phyloP scores from a whole-genome alignment of 92 coral and sea anemone genomes.

The Muricea muricata region DNA sequence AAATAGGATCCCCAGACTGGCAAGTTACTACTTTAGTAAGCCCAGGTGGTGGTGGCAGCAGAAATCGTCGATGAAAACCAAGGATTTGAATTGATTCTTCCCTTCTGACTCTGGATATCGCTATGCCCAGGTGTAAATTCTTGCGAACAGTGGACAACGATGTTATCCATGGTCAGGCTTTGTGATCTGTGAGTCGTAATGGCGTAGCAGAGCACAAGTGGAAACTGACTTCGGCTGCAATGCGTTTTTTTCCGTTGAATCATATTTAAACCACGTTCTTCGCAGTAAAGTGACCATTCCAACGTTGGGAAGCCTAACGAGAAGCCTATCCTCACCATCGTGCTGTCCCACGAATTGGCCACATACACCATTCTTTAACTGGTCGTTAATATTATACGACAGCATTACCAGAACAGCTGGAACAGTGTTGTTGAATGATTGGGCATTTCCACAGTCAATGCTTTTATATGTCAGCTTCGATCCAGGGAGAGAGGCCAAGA shows the following conservation, averaged over 20 bases:
- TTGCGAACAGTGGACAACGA: constrained; percentile 43
- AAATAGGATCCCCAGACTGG: constrained; percentile 17
- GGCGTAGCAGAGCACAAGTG: constrained; percentile 49
- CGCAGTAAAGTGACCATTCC: constrained; percentile 27
- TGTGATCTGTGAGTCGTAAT: constrained; percentile 58
- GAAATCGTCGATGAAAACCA: not conserved
- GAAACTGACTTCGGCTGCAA: constrained; percentile 52
- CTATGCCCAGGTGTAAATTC: constrained; percentile 55
- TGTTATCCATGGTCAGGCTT: constrained; percentile 35
- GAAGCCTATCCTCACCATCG: not conserved
- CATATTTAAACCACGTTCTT: constrained; percentile 48
- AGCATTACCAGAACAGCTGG: too few relatives aligned
- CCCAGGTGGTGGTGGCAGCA: constrained; percentile 3
- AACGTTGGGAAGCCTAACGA: constrained; percentile 10
- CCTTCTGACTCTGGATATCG: constrained; percentile 24
- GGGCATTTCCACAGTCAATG: not conserved
- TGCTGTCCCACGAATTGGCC: constrained; percentile 37
- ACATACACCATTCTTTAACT: constrained; percentile 34
- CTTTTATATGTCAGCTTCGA: not conserved
- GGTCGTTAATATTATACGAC: too few relatives aligned
- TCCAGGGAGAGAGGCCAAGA: not conserved
- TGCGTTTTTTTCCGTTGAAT: constrained; percentile 28
- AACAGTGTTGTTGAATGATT: constrained; percentile 20
- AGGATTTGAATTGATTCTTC: constrained; percentile 3
- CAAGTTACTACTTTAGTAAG: not conserved